These are phyloP conservation scores for Thymelicus sylvestris DNA, from an alignment of 2,888 invertebrate genomes.

Conservation along the genomic window DNA sequence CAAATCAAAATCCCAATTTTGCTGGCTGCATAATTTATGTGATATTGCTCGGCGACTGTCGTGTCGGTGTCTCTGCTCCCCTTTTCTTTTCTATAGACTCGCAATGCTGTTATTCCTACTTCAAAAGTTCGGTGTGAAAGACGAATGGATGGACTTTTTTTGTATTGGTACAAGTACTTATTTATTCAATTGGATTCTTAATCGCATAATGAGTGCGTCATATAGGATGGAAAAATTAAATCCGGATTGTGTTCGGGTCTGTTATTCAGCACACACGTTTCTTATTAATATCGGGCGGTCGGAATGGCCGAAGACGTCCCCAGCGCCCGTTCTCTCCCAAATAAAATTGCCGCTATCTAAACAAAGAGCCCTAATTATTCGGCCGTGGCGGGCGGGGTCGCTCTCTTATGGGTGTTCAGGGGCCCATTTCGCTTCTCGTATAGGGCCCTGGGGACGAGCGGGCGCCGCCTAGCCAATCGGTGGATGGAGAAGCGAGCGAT, in stretches of 20 bases:
- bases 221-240: slow-evolving; percentile 50
- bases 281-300: slow-evolving; percentile 83
- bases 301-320: slow-evolving; percentile 83
- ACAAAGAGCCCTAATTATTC: slow-evolving; percentile 88
- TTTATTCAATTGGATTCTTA: slow-evolving; percentile 1
- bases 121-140: slow-evolving; percentile 62
- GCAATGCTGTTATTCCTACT: slow-evolving; percentile 68
- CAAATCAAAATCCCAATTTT: slow-evolving; percentile 84
- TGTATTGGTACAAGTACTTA: slow-evolving; percentile 17
- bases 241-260: slow-evolving; percentile 57
- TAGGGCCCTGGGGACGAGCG: slow-evolving; percentile 86
- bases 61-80: slow-evolving; percentile 73
- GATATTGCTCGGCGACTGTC: slow-evolving; percentile 77
- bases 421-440: slow-evolving; percentile 88
- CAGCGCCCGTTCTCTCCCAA: slow-evolving; percentile 83
- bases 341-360: slow-evolving; percentile 86
- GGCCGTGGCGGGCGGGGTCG: slow-evolving; percentile 87
- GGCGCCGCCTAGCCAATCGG: slow-evolving; percentile 87
- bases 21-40: slow-evolving; percentile 82
- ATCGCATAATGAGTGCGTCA: slow-evolving; percentile 10
- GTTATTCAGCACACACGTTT: slow-evolving; percentile 76
- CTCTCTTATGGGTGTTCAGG: slow-evolving; percentile 89
- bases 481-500: slow-evolving; percentile 82
- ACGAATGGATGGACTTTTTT: slow-evolving; percentile 26
- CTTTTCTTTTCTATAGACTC: slow-evolving; percentile 74